Evolutionary conservation across 2,888 invertebrate genomes (phyloP).

Genomic region (Drosophila mulleri): DNA sequence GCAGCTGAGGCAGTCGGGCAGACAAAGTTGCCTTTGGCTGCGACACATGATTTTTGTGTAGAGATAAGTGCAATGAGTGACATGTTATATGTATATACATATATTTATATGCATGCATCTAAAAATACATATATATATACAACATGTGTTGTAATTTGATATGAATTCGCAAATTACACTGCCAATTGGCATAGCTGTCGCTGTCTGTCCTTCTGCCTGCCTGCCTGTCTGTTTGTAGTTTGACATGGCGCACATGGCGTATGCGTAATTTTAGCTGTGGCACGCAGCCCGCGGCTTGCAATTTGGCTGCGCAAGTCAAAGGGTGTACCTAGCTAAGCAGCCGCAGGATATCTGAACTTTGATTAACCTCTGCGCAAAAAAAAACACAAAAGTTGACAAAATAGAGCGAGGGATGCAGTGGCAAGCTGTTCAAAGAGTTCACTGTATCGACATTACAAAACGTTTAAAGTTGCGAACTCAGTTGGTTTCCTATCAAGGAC

Average conservation of each 20-base stretch:
- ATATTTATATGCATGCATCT: constrained; percentile 5
- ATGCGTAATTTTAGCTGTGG: constrained; percentile 64
- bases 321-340: constrained; percentile 44
- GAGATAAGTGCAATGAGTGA: constrained; percentile 64
- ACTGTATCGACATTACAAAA: constrained; percentile 53
- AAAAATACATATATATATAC: neutral
- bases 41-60: constrained; percentile 45
- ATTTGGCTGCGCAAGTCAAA: constrained; percentile 39
- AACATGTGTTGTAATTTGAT: constrained; percentile 59
- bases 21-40: constrained; percentile 39
- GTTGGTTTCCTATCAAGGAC: constrained; percentile 79
- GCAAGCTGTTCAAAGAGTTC: neutral
- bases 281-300: constrained; percentile 52
- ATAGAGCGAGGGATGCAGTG: neutral
- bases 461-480: constrained; percentile 63
- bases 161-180: constrained; percentile 72
- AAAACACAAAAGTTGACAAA: constrained; percentile 30
- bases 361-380: constrained; percentile 59
- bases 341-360: constrained; percentile 71
- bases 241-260: constrained; percentile 47
- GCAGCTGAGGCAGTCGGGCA: constrained; percentile 10
- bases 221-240: constrained; percentile 15
- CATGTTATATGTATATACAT: constrained; percentile 30
- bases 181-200: constrained; percentile 51
- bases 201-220: neutral